Percentiles rank a stretch among this genome's conserved stretches.
These are phyloP conservation scores for Frankliniella intonsa DNA, from an alignment of 2,888 invertebrate genomes.

Conservation along the genomic window DNA sequence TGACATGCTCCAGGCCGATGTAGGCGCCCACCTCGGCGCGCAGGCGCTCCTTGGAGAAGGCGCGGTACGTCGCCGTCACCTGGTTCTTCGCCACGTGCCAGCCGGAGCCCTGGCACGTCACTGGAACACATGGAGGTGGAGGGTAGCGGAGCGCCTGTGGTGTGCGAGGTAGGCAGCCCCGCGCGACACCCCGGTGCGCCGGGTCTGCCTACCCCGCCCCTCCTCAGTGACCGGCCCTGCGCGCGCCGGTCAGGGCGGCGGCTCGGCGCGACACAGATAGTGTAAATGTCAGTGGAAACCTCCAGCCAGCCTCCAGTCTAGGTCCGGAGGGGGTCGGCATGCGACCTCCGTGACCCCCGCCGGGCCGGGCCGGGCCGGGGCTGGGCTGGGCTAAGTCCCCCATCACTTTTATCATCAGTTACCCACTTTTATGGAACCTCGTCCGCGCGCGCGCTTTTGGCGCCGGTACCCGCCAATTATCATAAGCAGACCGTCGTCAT, in stretches of 20 bases:
- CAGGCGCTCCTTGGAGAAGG: slow-evolving; percentile 83
- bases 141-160: not conserved
- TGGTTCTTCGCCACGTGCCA: slow-evolving; percentile 87
- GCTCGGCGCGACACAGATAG: not conserved
- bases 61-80: slow-evolving; percentile 81
- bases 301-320: slow-evolving; percentile 28
- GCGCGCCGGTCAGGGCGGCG: not conserved
- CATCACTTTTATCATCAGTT: too few species aligned
- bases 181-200: not conserved
- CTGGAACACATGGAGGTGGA: slow-evolving; percentile 54
- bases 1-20: slow-evolving; percentile 90
- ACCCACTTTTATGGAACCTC: too few species aligned
- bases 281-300: slow-evolving; percentile 28
- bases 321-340: not conserved
- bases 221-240: too few species aligned
- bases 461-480: not conserved
- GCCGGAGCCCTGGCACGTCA: slow-evolving; percentile 82
- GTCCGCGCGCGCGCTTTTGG: too few species aligned
- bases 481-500: not conserved
- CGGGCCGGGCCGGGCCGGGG: not conserved
- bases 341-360: not conserved
- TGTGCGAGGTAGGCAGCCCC: not conserved
- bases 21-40: slow-evolving; percentile 85
- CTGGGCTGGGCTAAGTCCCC: not conserved
- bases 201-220: not conserved